These are phyloP conservation scores for Ptilorrhoa leucosticta DNA, from an alignment of 2,113 vertebrate genomes.

Conservation along the genomic window DNA sequence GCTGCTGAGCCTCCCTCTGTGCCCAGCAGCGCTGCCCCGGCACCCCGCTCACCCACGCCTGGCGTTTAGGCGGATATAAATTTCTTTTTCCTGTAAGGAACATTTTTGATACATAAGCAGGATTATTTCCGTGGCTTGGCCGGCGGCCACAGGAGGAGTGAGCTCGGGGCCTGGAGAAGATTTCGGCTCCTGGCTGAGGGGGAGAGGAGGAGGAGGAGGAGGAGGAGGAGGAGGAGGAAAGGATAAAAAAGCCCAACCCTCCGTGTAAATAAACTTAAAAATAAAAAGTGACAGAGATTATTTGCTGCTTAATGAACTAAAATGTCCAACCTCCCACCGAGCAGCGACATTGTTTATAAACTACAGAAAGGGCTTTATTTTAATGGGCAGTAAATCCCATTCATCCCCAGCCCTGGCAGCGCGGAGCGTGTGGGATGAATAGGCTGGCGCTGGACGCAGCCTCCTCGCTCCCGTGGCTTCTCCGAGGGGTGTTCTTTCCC, in stretches of 20 bases:
- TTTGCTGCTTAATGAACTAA: slow-evolving; percentile 50
- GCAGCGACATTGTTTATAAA: slow-evolving; percentile 39
- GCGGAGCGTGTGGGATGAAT: neutral
- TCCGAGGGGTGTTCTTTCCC: neutral
- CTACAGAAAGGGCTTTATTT: slow-evolving; percentile 42
- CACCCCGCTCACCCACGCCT: accelerated
- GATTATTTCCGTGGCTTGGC: neutral
- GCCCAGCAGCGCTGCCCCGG: neutral
- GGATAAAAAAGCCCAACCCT: neutral
- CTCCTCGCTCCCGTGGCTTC: neutral
- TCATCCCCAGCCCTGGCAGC: slow-evolving; percentile 28
- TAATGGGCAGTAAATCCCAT: slow-evolving; percentile 59
- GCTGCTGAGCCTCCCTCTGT: neutral
- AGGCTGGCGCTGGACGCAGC: neutral
- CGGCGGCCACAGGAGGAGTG: neutral
- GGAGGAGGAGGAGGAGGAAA: neutral
- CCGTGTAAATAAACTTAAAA: slow-evolving; percentile 25
- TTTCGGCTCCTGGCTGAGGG: neutral
- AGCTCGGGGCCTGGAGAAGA: neutral
- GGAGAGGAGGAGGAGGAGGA: neutral
- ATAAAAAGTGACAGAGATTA: slow-evolving; percentile 33
- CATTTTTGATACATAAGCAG: neutral
- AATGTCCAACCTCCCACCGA: slow-evolving; percentile 8
- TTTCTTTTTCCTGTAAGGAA: neutral
- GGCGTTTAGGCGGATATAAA: neutral